phyloP scores from a whole-genome alignment of 2,113 vertebrate genomes.

The Hemibagrus wyckioides region DNA sequence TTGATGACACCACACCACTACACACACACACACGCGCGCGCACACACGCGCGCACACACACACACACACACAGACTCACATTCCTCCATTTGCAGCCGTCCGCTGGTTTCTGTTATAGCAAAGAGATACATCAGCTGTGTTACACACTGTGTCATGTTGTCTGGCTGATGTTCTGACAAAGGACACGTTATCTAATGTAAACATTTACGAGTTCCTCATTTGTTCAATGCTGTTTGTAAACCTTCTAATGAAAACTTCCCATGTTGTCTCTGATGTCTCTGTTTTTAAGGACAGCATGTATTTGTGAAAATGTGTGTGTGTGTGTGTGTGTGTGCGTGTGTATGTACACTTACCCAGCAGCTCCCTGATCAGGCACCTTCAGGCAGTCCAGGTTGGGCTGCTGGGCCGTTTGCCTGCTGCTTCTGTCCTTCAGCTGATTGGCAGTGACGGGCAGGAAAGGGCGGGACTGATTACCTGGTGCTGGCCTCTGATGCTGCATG shows the following conservation, averaged over 20 bases:
- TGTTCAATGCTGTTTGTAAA: background rate
- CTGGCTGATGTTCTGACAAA: slow-evolving; percentile 16
- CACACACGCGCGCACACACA: slow-evolving; percentile 49
- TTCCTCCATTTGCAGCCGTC: slow-evolving; percentile 74
- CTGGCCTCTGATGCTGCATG: slow-evolving; percentile 70
- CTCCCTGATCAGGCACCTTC: slow-evolving; percentile 92
- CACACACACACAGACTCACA: slow-evolving; percentile 70
- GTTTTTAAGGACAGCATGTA: background rate
- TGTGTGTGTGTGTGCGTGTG: background rate
- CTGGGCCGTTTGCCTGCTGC: slow-evolving; percentile 66
- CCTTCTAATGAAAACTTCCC: background rate
- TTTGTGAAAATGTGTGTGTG: slow-evolving; percentile 25
- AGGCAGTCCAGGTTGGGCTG: slow-evolving; percentile 89
- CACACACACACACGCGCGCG: background rate
- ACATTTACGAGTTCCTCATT: slow-evolving; percentile 5
- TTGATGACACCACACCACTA: slow-evolving; percentile 56
- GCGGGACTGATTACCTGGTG: slow-evolving; percentile 67
- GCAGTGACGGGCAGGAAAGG: slow-evolving; percentile 81
- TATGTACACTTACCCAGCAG: slow-evolving; percentile 86
- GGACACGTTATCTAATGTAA: slow-evolving; percentile 6
- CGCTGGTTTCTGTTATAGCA: slow-evolving; percentile 70
- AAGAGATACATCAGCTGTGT: slow-evolving; percentile 73
- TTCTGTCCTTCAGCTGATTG: slow-evolving; percentile 69
- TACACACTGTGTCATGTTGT: slow-evolving; percentile 51
- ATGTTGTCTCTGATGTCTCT: background rate